Conservation (phyloP, 1,140 invertebrate genomes). For the Globodera ellingtonae region DNA sequence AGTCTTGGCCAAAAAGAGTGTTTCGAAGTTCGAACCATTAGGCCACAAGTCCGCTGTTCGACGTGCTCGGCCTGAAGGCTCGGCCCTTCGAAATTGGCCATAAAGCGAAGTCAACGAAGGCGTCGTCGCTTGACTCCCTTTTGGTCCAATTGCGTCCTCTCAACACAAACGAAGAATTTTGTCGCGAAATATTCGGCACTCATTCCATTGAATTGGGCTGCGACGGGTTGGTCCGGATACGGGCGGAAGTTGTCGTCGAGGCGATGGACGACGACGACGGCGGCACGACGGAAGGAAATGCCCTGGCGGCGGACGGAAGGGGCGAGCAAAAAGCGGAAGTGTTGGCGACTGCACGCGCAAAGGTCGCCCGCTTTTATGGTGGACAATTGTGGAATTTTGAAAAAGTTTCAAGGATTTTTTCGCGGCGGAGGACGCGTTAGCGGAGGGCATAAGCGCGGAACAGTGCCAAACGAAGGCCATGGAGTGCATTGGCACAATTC, state of each 20-base stretch:
- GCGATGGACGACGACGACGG: neutral
- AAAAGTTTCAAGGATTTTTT: constrained; percentile 15
- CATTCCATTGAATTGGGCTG: neutral
- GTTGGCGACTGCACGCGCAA: neutral
- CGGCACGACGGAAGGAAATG: neutral
- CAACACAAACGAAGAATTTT: constrained; percentile 4
- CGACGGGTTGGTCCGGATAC: neutral
- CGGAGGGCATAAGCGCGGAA: neutral
- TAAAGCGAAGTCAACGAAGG: neutral
- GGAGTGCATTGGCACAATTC: constrained; percentile 10
- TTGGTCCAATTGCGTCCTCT: neutral
- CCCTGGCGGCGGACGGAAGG: neutral
- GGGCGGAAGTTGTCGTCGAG: neutral
- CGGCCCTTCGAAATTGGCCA: neutral
- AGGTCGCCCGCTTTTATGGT: neutral
- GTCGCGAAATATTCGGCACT: constrained; percentile 5
- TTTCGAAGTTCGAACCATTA: neutral
- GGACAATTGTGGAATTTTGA: neutral
- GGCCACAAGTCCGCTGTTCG: neutral
- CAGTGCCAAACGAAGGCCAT: constrained; percentile 6
- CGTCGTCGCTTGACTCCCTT: neutral
- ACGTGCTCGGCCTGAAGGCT: neutral
- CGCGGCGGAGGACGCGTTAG: constrained; percentile 19
- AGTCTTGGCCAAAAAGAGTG: neutral
- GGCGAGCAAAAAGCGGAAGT: neutral